Conservation (phyloP, 2,797 vertebrate species). For the Anisognathus igniventris region DNA sequence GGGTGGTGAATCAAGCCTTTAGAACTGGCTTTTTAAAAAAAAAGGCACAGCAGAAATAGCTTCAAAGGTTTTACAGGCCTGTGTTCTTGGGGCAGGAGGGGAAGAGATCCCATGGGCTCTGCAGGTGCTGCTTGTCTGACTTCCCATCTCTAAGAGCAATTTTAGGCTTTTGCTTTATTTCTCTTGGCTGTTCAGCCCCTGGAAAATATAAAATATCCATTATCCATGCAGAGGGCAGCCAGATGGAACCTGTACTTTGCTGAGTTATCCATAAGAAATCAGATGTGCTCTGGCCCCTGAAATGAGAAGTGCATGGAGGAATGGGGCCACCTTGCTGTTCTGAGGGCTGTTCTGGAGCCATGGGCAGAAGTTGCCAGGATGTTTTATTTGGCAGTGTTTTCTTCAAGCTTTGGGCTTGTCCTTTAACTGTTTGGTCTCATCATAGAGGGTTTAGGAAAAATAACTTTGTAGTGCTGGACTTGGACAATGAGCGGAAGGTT, state of each 20-base stretch:
- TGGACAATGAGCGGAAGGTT: not conserved
- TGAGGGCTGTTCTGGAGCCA: not conserved
- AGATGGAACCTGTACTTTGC: not conserved
- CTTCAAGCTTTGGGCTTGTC: not conserved
- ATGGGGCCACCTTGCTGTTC: not conserved
- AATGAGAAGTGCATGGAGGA: not conserved
- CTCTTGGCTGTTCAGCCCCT: not conserved
- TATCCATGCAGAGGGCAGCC: not conserved
- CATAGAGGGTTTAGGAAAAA: not conserved
- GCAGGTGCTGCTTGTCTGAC: not conserved
- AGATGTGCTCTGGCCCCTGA: not conserved
- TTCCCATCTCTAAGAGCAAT: not conserved
- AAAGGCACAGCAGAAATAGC: accelerated
- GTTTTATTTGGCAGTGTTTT: not conserved
- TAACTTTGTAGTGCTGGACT: not conserved
- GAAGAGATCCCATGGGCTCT: not conserved
- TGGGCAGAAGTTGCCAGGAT: not conserved
- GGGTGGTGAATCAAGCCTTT: not conserved
- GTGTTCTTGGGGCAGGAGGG: not conserved
- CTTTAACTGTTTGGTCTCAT: not conserved
- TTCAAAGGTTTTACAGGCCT: not conserved
- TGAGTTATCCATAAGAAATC: not conserved
- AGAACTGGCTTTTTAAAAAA: not conserved
- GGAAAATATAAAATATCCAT: not conserved
- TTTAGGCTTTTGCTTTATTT: not conserved